These are phyloP conservation scores for Anhinga rufa DNA, from an alignment of 2,113 vertebrate species.

Conservation along the genomic window DNA sequence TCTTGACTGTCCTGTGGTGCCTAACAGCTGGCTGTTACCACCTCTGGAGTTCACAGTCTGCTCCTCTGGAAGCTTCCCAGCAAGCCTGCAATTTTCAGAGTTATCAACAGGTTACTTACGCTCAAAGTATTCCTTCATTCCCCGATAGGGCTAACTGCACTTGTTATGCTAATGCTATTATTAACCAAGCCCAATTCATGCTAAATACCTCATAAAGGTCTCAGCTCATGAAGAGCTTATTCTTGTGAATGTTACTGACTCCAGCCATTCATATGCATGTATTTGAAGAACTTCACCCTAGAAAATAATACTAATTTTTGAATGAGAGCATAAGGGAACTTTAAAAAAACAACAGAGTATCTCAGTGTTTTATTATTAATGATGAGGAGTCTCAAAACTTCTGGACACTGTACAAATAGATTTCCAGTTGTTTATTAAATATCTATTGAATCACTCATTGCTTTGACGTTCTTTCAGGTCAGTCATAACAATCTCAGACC, in stretches of 20 bases:
- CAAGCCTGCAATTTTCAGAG: background rate
- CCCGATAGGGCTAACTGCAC: background rate
- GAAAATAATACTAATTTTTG: background rate
- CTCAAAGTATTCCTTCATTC: background rate
- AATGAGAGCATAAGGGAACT: background rate
- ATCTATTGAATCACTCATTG: background rate
- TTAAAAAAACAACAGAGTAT: background rate
- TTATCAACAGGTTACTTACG: background rate
- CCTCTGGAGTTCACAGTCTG: background rate
- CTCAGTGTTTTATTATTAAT: background rate
- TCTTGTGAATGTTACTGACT: background rate
- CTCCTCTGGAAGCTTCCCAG: background rate
- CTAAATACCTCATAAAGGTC: background rate
- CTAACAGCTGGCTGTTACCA: background rate
- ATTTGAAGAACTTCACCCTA: background rate
- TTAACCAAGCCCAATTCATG: background rate
- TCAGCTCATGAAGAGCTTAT: background rate
- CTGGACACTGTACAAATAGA: background rate
- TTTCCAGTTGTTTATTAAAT: background rate
- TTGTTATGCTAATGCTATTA: background rate
- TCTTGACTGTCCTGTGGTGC: background rate
- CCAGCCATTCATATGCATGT: background rate
- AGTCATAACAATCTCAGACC: background rate
- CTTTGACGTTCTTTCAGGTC: background rate
- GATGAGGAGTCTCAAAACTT: background rate